Evolutionary conservation across 2,797 vertebrate species (phyloP).

Genomic region (Thripadectes ignobilis): DNA sequence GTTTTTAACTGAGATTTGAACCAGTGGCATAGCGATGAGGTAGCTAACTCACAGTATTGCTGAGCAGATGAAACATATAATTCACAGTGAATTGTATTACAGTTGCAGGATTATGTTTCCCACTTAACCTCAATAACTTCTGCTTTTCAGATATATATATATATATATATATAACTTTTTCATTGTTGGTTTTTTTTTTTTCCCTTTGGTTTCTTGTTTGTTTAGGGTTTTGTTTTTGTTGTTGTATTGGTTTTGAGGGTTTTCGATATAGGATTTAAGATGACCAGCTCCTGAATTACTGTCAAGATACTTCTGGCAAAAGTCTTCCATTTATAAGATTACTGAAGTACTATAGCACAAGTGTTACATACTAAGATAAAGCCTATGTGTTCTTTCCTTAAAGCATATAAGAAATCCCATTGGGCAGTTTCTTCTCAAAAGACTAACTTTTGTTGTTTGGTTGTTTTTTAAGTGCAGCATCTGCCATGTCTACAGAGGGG

Average conservation of each 20-base stretch:
- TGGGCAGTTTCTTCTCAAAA: not conserved
- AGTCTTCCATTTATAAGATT: not conserved
- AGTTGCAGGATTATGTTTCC: not conserved
- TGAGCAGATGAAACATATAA: not conserved
- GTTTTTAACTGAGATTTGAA: not conserved
- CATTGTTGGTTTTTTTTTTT: too few species aligned
- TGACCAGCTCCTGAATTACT: not conserved
- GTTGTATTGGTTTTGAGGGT: not conserved
- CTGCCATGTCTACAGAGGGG: constrained; percentile 96
- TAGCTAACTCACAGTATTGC: not conserved
- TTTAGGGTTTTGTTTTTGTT: not conserved
- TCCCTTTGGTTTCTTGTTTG: not conserved
- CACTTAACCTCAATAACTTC: not conserved
- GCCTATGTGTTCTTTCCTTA: not conserved
- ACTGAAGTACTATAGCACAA: not conserved
- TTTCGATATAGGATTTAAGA: not conserved
- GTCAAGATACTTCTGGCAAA: not conserved
- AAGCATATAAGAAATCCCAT: not conserved
- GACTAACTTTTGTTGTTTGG: not conserved
- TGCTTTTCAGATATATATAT: not conserved
- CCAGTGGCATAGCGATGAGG: not conserved
- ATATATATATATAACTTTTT: not conserved
- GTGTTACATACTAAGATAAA: not conserved
- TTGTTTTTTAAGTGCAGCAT: constrained; percentile 52
- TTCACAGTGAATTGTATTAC: not conserved